phyloP scores from a whole-genome alignment of 2,797 vertebrate species.

The Anas flavirostris region DNA sequence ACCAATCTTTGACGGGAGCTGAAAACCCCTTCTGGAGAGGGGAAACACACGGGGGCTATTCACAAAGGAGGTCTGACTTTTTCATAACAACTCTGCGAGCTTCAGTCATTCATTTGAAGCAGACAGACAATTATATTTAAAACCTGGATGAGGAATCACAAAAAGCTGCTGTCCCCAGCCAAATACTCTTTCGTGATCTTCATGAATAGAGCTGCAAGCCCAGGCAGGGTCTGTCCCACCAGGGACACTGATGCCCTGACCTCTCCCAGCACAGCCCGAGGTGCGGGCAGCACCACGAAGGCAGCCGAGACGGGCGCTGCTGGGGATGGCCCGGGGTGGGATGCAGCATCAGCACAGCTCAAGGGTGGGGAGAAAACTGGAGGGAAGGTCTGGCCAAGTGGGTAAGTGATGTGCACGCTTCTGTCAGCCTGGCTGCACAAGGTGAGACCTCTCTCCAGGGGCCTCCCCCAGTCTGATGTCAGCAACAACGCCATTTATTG shows the following conservation, averaged over 20 bases:
- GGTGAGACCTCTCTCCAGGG: background rate
- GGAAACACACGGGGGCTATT: background rate
- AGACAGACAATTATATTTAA: background rate
- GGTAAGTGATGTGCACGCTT: background rate
- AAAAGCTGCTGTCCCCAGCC: accelerated
- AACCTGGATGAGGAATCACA: background rate
- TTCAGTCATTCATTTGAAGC: background rate
- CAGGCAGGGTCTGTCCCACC: background rate
- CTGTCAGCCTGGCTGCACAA: accelerated
- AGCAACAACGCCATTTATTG: background rate
- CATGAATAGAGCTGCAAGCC: background rate
- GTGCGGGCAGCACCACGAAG: accelerated
- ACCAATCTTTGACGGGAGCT: background rate
- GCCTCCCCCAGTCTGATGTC: background rate
- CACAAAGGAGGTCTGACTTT: background rate
- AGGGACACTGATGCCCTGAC: background rate
- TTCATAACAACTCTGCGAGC: accelerated
- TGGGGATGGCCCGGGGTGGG: accelerated
- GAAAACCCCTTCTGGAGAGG: background rate
- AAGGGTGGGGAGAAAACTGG: background rate
- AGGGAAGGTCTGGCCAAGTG: background rate
- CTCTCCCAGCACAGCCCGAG: accelerated
- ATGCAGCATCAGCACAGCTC: accelerated
- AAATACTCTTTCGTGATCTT: background rate
- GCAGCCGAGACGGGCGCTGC: background rate